Conservation (phyloP, 2,888 invertebrate species). For the Polydrusus cervinus region DNA sequence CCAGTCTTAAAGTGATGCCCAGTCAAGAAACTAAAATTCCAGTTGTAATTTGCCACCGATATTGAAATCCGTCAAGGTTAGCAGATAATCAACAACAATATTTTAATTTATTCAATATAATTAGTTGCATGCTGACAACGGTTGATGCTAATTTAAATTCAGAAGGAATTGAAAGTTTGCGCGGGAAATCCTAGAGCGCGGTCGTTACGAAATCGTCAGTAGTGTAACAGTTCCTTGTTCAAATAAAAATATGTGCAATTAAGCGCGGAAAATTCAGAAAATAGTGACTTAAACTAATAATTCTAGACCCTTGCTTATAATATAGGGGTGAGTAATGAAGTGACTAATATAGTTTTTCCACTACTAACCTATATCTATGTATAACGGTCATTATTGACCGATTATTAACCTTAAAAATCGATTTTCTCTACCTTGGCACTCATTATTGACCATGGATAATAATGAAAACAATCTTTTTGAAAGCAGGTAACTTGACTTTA, state of each 20-base stretch:
- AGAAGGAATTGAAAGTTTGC: background rate
- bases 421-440: too few relatives aligned
- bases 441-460: too few relatives aligned
- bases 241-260: background rate
- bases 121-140: conserved; percentile 3
- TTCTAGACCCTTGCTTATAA: too few relatives aligned
- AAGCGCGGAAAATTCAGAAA: background rate
- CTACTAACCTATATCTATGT: too few relatives aligned
- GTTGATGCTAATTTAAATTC: background rate
- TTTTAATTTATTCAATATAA: conserved; percentile 19
- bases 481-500: too few relatives aligned
- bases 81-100: conserved; percentile 26
- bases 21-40: conserved; percentile 37
- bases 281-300: background rate
- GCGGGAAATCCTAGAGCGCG: conserved; percentile 10
- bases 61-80: conserved; percentile 42
- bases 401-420: too few relatives aligned
- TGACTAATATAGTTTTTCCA: too few relatives aligned
- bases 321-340: conserved; percentile 8
- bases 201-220: background rate
- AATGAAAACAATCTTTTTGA: too few relatives aligned
- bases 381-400: too few relatives aligned
- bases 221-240: background rate
- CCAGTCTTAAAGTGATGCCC: conserved; percentile 44
- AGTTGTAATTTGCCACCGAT: conserved; percentile 7